phyloP scores from a whole-genome alignment of 2,888 invertebrate species.

The Lordiphosa andalusiaca region DNA sequence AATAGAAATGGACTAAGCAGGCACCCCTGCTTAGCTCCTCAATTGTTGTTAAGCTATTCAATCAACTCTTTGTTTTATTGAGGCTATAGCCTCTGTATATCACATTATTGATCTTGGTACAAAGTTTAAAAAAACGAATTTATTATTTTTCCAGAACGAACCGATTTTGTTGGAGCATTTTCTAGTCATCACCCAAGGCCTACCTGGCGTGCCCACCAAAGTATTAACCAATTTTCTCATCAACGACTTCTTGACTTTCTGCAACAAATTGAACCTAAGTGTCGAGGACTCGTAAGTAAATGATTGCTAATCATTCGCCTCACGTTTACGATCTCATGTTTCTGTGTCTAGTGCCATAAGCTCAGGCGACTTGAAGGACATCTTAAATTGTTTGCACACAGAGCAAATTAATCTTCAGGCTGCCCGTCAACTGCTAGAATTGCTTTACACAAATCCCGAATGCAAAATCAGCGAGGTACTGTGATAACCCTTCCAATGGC shows the following conservation, averaged over 20 bases:
- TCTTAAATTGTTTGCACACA: slow-evolving; percentile 83
- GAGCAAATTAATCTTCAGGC: slow-evolving; percentile 84
- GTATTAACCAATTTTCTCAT: slow-evolving; percentile 86
- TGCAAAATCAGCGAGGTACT: slow-evolving; percentile 77
- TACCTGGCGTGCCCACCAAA: slow-evolving; percentile 81
- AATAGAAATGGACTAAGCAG: too few species aligned
- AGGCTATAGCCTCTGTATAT: too few species aligned
- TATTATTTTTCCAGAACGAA: slow-evolving; percentile 81
- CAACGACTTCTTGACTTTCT: slow-evolving; percentile 85
- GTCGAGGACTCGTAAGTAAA: slow-evolving; percentile 82
- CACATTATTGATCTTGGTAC: too few species aligned
- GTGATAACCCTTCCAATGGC: background rate
- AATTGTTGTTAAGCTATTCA: too few species aligned
- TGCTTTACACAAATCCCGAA: slow-evolving; percentile 80
- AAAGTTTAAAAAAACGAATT: too few species aligned
- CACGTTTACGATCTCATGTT: background rate
- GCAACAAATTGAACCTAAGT: slow-evolving; percentile 84
- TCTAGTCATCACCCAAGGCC: slow-evolving; percentile 82
- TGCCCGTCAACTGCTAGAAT: slow-evolving; percentile 81
- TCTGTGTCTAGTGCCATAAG: slow-evolving; percentile 74
- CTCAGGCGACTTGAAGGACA: slow-evolving; percentile 82
- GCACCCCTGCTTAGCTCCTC: too few species aligned
- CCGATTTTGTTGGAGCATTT: slow-evolving; percentile 79
- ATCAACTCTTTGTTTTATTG: too few species aligned
- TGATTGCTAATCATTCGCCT: too few species aligned